Evolutionary conservation across 1,140 invertebrate genomes (phyloP).

Genomic region (Drosophila tsacasi): DNA sequence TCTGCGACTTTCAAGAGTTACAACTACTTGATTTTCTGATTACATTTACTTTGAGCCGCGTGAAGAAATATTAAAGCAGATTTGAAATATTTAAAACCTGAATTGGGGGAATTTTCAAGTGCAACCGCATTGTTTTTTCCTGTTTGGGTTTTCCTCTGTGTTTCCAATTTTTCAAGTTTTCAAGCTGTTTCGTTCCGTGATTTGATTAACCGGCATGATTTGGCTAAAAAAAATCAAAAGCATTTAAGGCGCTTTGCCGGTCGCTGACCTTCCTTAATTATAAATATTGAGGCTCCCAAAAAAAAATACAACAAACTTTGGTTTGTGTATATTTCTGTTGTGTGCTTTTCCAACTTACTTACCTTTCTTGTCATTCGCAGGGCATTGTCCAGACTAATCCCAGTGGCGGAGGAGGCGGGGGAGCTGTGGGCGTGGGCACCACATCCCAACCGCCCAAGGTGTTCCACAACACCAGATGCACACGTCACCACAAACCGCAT

Average conservation of each 20-base stretch:
- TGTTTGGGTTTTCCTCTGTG: background rate
- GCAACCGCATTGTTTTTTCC: constrained; percentile 15
- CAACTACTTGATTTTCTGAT: background rate
- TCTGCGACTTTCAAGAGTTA: background rate
- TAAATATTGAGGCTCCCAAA: constrained; percentile 31
- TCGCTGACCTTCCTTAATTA: constrained; percentile 63
- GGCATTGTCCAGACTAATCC: constrained; percentile 76
- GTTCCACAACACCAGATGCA: constrained; percentile 82
- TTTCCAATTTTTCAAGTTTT: constrained; percentile 29
- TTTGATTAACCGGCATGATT: constrained; percentile 79
- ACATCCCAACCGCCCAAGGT: constrained; percentile 70
- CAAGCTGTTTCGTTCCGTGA: constrained; percentile 57
- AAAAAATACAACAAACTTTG: background rate
- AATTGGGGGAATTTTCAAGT: constrained; percentile 42
- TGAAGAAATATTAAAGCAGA: background rate
- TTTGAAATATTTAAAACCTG: background rate
- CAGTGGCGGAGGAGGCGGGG: constrained; percentile 20
- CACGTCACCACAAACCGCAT: constrained; percentile 79
- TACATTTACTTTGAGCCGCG: background rate
- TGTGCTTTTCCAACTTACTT: constrained; percentile 23
- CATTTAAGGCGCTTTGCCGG: constrained; percentile 75
- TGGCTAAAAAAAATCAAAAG: constrained; percentile 64
- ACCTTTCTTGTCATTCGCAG: constrained; percentile 35
- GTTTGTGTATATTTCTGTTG: constrained; percentile 21
- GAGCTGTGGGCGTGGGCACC: constrained; percentile 17